Conservation (phyloP, 2,113 vertebrate species). For the Bubalus kerabau region DNA sequence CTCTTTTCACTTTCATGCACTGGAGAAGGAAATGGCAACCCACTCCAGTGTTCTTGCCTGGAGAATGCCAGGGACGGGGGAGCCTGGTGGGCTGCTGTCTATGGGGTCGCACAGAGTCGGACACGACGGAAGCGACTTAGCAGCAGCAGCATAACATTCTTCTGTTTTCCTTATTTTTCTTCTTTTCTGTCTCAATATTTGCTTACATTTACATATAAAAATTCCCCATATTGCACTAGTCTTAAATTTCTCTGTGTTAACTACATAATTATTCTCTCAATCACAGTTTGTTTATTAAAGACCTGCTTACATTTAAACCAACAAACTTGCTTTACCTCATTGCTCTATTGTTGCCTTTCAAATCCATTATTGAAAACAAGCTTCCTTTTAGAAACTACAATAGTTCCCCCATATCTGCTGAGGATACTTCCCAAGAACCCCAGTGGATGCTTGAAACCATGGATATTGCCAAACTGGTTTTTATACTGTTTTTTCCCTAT, state of each 20-base stretch:
- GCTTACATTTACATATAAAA: background rate
- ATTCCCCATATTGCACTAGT: background rate
- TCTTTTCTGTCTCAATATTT: background rate
- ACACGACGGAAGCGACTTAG: no score
- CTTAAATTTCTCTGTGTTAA: background rate
- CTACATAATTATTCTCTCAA: background rate
- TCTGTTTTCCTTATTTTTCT: background rate
- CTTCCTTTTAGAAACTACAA: background rate
- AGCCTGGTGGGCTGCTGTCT: no score
- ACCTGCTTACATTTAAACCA: background rate
- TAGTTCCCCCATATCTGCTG: background rate
- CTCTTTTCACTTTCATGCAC: no score
- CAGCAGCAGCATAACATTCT: background rate
- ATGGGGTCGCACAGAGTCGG: no score
- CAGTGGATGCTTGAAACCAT: background rate
- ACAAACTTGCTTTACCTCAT: background rate
- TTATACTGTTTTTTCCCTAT: background rate
- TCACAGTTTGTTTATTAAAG: background rate
- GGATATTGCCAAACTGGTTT: background rate
- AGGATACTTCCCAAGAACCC: background rate
- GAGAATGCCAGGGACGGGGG: no score
- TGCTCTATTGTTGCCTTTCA: background rate
- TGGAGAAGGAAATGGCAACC: no score
- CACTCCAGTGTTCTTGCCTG: no score
- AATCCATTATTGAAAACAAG: background rate